Evolutionary conservation across 2,888 invertebrate genomes (phyloP).

Genomic region (Epinotia demarniana): DNA sequence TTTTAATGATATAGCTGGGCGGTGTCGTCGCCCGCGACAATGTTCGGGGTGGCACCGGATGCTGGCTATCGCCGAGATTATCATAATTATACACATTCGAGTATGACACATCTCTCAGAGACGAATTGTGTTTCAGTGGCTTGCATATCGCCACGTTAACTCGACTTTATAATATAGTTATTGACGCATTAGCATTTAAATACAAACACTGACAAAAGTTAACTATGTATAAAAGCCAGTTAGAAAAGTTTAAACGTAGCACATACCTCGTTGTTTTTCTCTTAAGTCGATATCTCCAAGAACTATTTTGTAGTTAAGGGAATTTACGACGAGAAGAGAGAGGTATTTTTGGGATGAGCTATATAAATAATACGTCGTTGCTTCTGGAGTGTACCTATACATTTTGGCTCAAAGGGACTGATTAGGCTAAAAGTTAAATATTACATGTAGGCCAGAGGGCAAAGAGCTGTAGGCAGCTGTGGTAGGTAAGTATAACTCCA

Average conservation of each 20-base stretch:
- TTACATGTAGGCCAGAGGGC: not conserved
- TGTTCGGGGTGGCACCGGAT: slow-evolving; percentile 67
- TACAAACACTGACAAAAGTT: slow-evolving; percentile 14
- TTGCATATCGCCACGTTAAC: slow-evolving; percentile 33
- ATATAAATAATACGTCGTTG: not conserved
- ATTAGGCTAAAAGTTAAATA: slow-evolving; percentile 16
- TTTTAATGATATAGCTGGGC: slow-evolving; percentile 60
- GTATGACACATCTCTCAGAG: slow-evolving; percentile 50
- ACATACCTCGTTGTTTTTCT: not conserved
- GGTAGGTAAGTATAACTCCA: not conserved
- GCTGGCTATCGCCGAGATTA: slow-evolving; percentile 65
- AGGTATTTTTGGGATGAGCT: no score
- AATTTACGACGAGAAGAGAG: not conserved
- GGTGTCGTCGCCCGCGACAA: slow-evolving; percentile 61
- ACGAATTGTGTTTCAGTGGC: slow-evolving; percentile 28
- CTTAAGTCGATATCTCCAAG: not conserved
- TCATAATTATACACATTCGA: slow-evolving; percentile 59
- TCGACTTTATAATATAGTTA: slow-evolving; percentile 22
- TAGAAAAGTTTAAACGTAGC: not conserved
- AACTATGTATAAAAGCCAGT: not conserved
- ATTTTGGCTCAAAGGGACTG: slow-evolving; percentile 16
- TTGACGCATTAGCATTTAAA: slow-evolving; percentile 18
- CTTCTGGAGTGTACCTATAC: not conserved
- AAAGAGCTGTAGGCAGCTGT: not conserved
- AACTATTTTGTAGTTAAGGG: not conserved